Evolutionary conservation across 2,113 vertebrate genomes (phyloP).

Genomic region (Morone saxatilis): DNA sequence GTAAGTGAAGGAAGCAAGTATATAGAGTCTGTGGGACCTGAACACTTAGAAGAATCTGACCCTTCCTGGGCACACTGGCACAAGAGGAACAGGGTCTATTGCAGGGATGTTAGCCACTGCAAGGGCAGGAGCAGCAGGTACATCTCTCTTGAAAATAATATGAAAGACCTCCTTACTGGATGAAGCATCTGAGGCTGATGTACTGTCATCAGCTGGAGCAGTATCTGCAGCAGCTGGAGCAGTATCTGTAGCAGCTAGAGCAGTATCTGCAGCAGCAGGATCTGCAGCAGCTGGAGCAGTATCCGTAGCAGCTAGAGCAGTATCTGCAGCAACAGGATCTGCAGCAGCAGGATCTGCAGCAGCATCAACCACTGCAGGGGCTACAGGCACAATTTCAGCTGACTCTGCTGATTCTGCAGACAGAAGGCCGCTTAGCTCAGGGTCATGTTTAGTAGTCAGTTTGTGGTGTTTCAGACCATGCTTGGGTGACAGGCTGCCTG

Average conservation of each 20-base stretch:
- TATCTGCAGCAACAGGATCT: neutral
- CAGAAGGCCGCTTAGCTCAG: constrained; percentile 51
- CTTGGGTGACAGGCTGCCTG: constrained; percentile 21
- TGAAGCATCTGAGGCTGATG: constrained; percentile 11
- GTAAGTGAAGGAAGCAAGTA: neutral
- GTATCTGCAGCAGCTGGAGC: neutral
- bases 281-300: neutral
- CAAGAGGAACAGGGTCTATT: neutral
- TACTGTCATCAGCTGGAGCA: neutral
- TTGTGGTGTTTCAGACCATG: constrained; percentile 77
- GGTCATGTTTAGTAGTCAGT: constrained; percentile 70
- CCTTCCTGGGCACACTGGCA: constrained; percentile 78
- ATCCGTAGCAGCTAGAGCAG: too few species aligned
- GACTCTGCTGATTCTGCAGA: constrained; percentile 80
- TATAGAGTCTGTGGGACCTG: constrained; percentile 16
- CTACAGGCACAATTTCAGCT: constrained; percentile 57
- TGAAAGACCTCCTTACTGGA: neutral
- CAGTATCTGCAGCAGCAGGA: neutral
- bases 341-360: neutral
- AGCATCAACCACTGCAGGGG: neutral
- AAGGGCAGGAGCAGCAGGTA: neutral
- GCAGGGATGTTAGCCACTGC: neutral
- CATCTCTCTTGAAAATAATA: constrained; percentile 62
- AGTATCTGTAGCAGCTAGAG: neutral
- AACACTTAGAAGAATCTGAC: constrained; percentile 69